These are phyloP conservation scores for Hephaestus fuliginosus DNA, from an alignment of 2,797 vertebrate species.

Conservation along the genomic window DNA sequence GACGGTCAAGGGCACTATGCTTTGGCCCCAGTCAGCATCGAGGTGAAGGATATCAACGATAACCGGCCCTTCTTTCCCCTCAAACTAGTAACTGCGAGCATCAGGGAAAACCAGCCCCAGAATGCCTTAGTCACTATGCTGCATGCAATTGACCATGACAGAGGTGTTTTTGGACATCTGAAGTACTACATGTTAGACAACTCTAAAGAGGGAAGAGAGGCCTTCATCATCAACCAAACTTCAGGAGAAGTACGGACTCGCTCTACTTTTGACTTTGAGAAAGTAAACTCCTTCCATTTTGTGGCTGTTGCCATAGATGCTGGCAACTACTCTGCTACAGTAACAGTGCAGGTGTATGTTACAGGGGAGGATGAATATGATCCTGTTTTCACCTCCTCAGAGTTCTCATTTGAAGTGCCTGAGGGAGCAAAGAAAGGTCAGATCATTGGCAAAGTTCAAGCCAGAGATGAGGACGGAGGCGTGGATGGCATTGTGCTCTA, in stretches of 20 bases:
- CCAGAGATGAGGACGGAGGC: slow-evolving; percentile 94
- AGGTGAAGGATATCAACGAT: slow-evolving; percentile 96
- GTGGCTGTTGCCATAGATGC: slow-evolving; percentile 90
- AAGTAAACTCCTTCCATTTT: slow-evolving; percentile 89
- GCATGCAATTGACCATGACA: slow-evolving; percentile 91
- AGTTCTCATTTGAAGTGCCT: slow-evolving; percentile 93
- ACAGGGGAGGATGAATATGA: slow-evolving; percentile 97
- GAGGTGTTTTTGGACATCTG: slow-evolving; percentile 90
- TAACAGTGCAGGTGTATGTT: slow-evolving; percentile 93
- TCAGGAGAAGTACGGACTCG: slow-evolving; percentile 91
- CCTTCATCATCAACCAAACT: slow-evolving; percentile 90
- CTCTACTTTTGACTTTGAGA: slow-evolving; percentile 93
- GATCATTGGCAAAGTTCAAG: slow-evolving; percentile 92
- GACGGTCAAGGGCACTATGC: slow-evolving; percentile 90
- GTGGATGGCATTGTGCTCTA: slow-evolving; percentile 95
- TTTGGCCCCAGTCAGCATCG: slow-evolving; percentile 89
- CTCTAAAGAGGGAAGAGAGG: slow-evolving; percentile 81
- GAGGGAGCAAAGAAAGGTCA: slow-evolving; percentile 93
- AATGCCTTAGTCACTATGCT: slow-evolving; percentile 93
- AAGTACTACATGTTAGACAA: slow-evolving; percentile 89
- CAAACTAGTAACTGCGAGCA: slow-evolving; percentile 89
- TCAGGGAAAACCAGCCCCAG: slow-evolving; percentile 93
- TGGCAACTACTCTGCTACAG: slow-evolving; percentile 95
- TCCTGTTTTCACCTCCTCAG: slow-evolving; percentile 91
- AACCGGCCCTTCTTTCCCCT: slow-evolving; percentile 94